Conservation (phyloP, 1,140 invertebrate species). For the Diorhabda carinulata region DNA sequence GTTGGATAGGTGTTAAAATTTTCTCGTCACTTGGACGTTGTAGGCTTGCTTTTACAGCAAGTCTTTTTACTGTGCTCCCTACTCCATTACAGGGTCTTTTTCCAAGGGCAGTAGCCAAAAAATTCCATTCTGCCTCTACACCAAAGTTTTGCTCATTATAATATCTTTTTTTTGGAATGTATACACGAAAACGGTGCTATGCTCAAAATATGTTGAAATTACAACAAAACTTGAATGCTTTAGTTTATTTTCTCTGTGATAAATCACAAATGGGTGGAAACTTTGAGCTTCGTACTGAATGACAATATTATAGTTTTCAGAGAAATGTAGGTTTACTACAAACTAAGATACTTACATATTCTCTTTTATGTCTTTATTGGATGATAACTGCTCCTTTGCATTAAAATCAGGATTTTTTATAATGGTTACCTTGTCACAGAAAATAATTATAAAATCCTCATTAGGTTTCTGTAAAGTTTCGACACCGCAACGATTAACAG, state of each 20-base stretch:
- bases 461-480: background rate
- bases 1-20: slow-evolving; percentile 4
- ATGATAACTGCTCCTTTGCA: background rate
- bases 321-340: background rate
- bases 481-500: background rate
- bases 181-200: background rate
- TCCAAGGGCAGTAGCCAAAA: slow-evolving; percentile 43
- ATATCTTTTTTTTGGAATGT: background rate
- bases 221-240: background rate
- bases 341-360: background rate
- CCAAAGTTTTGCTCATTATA: slow-evolving; percentile 38
- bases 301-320: slow-evolving; percentile 1
- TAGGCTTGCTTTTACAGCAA: slow-evolving; percentile 28
- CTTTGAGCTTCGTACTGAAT: background rate
- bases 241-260: background rate
- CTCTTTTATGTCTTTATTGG: background rate
- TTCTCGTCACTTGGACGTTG: slow-evolving; percentile 19
- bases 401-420: background rate
- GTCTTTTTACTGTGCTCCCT: slow-evolving; percentile 30
- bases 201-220: background rate
- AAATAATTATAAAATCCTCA: slow-evolving; percentile 1
- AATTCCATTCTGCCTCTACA: slow-evolving; percentile 41
- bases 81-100: slow-evolving; percentile 38
- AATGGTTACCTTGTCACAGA: background rate
- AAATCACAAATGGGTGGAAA: background rate